Evolutionary conservation across 2,888 invertebrate species (phyloP).

Genomic region (Phymatocera aterrima): DNA sequence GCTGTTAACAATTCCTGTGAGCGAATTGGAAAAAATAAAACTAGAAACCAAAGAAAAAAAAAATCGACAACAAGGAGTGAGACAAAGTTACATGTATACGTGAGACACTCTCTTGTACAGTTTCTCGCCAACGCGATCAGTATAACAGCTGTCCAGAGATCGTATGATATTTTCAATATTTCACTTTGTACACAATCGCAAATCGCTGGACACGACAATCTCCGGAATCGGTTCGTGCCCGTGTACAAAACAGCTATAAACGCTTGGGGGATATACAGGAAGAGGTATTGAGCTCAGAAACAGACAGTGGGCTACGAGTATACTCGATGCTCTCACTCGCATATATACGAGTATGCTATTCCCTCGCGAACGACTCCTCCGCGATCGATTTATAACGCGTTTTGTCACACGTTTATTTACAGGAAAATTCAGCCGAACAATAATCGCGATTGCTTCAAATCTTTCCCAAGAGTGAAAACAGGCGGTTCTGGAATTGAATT

Average conservation of each 20-base stretch:
- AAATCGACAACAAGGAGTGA: neutral
- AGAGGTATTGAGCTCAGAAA: constrained; percentile 8
- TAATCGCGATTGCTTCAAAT: neutral
- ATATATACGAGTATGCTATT: neutral
- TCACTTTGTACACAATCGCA: constrained; percentile 41
- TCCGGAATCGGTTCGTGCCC: constrained; percentile 24
- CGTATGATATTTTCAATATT: constrained; percentile 39
- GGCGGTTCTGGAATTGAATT: neutral
- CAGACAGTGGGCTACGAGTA: neutral
- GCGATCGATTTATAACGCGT: neutral
- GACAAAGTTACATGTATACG: neutral
- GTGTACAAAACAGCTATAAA: constrained; percentile 40
- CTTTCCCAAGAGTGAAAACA: neutral
- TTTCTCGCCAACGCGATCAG: constrained; percentile 24
- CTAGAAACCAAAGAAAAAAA: neutral
- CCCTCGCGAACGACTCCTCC: neutral
- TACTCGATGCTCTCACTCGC: neutral
- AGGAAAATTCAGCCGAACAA: neutral
- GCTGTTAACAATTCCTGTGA: neutral
- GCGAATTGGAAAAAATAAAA: neutral
- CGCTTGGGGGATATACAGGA: constrained; percentile 21
- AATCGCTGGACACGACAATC: constrained; percentile 37
- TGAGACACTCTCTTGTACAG: constrained; percentile 12
- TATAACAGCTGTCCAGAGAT: constrained; percentile 32
- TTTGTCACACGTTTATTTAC: neutral